These are phyloP conservation scores for Channallabes apus DNA, from an alignment of 2,797 vertebrate genomes.

Conservation along the genomic window DNA sequence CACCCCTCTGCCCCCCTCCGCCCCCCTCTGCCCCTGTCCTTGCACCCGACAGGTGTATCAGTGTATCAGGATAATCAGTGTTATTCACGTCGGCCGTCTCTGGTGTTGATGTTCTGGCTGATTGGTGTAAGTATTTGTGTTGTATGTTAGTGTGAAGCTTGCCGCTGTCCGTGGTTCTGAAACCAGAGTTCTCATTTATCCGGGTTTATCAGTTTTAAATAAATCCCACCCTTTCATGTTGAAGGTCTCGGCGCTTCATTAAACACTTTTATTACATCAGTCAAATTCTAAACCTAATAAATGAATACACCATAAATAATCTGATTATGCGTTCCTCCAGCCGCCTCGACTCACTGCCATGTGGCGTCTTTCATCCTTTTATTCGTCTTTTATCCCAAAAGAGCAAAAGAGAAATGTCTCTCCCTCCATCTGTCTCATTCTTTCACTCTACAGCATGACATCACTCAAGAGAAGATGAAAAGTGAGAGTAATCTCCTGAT, in stretches of 20 bases:
- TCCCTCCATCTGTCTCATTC: constrained; percentile 16
- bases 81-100: too few relatives aligned
- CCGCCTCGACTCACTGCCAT: neutral
- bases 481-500: neutral
- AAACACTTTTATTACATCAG: constrained; percentile 5
- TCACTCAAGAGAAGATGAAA: neutral
- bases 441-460: constrained; percentile 9
- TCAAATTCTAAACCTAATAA: neutral
- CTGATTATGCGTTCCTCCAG: constrained; percentile 2
- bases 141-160: neutral
- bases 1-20: too few relatives aligned
- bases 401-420: constrained; percentile 2
- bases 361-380: constrained; percentile 15
- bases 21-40: too few relatives aligned
- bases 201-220: neutral
- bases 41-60: too few relatives aligned
- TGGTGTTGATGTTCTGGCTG: too few relatives aligned
- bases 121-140: neutral
- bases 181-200: neutral
- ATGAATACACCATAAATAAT: constrained; percentile 13
- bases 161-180: constrained; percentile 13
- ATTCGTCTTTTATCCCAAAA: neutral
- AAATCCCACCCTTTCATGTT: neutral
- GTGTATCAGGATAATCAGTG: too few relatives aligned
- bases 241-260: neutral